Percentiles rank a stretch among this genome's conserved stretches.
phyloP scores from a whole-genome alignment of 2,113 vertebrate genomes.

The Synodontis membranacea region DNA sequence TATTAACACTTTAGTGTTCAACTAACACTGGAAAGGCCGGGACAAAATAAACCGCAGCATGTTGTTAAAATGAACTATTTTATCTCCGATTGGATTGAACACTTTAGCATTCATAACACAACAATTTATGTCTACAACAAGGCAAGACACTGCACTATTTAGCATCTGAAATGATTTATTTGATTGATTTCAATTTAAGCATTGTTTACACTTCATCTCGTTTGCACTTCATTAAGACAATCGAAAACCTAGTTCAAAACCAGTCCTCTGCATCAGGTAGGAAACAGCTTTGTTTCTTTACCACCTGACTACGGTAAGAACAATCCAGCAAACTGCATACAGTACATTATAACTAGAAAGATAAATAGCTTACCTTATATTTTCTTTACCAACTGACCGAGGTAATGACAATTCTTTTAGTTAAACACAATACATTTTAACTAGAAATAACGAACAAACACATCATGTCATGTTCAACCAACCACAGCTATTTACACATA shows the following conservation, averaged over 20 bases:
- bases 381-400: neutral
- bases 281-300: neutral
- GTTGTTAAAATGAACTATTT: too few relatives aligned
- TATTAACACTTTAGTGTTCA: too few relatives aligned
- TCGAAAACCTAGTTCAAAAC: neutral
- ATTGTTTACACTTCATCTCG: conserved; percentile 7
- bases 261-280: neutral
- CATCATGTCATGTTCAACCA: neutral
- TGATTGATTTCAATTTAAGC: neutral
- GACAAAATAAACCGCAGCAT: too few relatives aligned
- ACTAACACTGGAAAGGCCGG: too few relatives aligned
- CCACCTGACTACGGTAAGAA: neutral
- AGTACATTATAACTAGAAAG: neutral
- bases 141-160: too few relatives aligned
- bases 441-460: neutral
- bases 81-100: too few relatives aligned
- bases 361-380: neutral
- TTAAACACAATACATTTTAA: conserved; percentile 13
- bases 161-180: neutral
- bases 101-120: too few relatives aligned
- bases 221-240: neutral
- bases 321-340: neutral
- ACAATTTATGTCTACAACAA: too few relatives aligned
- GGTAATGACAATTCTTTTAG: conserved; percentile 13
- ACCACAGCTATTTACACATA: neutral